These are phyloP conservation scores for Cyrtorhinus lividipennis DNA, from an alignment of 1,140 invertebrate genomes.

Conservation along the genomic window DNA sequence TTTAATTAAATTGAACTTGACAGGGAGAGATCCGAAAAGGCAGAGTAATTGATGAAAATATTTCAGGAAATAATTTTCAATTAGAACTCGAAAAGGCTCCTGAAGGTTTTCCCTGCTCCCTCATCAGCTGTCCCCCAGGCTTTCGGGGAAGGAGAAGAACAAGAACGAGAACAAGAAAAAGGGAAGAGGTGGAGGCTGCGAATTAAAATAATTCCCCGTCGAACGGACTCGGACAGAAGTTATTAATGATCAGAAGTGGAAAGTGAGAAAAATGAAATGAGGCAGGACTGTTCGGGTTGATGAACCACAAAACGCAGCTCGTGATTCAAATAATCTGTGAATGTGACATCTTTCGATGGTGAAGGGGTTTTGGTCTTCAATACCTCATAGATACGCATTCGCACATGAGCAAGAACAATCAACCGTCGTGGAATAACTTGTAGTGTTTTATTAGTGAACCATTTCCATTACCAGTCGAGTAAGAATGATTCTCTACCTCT, in stretches of 20 bases:
- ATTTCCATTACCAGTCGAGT: too few species aligned
- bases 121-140: conserved; percentile 1
- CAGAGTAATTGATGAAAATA: conserved; percentile 15
- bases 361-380: not conserved
- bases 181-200: not conserved
- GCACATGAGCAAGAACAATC: too few species aligned
- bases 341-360: not conserved
- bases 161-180: not conserved
- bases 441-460: too few species aligned
- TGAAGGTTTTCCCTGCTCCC: not conserved
- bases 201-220: conserved; percentile 15
- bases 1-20: conserved; percentile 15
- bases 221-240: conserved; percentile 10
- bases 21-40: conserved; percentile 3
- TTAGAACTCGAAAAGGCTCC: not conserved
- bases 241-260: conserved; percentile 13
- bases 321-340: not conserved
- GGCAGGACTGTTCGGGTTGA: too few species aligned
- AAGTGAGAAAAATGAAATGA: too few species aligned
- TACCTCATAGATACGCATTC: too few species aligned
- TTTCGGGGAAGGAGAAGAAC: not conserved
- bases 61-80: conserved; percentile 17
- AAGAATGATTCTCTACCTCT: too few species aligned
- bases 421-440: too few species aligned
- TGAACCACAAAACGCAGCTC: not conserved